Evolutionary conservation across 2,113 vertebrate genomes (phyloP).

Genomic region (Zosterops pallidus): DNA sequence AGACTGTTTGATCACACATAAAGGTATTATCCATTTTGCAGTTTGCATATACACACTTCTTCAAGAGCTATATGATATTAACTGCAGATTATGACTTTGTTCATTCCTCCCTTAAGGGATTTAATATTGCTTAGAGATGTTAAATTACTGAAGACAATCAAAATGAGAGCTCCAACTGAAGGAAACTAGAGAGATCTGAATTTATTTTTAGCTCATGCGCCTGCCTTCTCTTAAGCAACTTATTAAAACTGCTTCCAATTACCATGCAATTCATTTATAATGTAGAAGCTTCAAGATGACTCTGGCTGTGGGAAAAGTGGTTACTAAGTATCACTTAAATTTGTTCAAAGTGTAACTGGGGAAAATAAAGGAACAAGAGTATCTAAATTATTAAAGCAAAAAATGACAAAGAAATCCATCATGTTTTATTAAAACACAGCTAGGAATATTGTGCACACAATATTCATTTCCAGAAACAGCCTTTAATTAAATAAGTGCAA

Average conservation of each 20-base stretch:
- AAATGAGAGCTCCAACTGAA: not conserved
- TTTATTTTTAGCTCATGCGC: not conserved
- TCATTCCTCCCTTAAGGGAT: not conserved
- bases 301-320: not conserved
- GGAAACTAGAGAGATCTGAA: not conserved
- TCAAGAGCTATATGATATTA: not conserved
- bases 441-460: not conserved
- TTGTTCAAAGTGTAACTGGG: not conserved
- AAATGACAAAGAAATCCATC: not conserved
- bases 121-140: not conserved
- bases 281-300: not conserved
- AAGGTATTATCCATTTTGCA: not conserved
- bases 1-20: not conserved
- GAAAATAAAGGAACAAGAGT: not conserved
- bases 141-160: not conserved
- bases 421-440: not conserved
- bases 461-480: not conserved
- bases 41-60: not conserved
- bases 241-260: not conserved
- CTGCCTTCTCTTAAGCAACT: not conserved
- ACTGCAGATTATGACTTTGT: not conserved
- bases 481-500: not conserved
- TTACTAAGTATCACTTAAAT: not conserved
- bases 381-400: not conserved
- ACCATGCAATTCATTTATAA: not conserved